phyloP scores from a whole-genome alignment of 2,113 vertebrate species.

The Chaetodon trifascialis region DNA sequence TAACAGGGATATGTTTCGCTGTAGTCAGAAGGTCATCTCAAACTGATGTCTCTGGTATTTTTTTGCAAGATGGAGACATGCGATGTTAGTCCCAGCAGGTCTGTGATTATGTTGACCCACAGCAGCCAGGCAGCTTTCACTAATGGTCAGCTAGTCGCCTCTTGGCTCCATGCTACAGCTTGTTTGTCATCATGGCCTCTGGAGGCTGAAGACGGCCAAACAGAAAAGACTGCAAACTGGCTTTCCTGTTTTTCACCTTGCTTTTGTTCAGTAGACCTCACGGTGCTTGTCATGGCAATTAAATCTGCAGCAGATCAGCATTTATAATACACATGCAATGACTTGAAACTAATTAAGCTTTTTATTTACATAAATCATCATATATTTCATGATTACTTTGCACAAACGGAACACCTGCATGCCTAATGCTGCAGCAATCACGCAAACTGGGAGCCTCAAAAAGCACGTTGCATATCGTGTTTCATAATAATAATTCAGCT shows the following conservation, averaged over 20 bases:
- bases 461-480: conserved; percentile 7
- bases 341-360: conserved; percentile 12
- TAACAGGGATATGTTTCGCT: conserved; percentile 31
- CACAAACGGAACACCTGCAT: conserved; percentile 12
- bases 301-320: background rate
- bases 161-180: conserved; percentile 12
- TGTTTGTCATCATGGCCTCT: conserved; percentile 27
- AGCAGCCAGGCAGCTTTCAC: conserved; percentile 32
- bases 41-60: conserved; percentile 17
- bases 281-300: background rate
- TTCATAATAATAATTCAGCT: conserved; percentile 5
- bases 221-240: background rate
- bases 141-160: conserved; percentile 33
- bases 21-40: conserved; percentile 44
- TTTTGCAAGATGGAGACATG: conserved; percentile 23
- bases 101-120: conserved; percentile 23
- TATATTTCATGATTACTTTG: background rate
- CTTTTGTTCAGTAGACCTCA: background rate
- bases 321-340: background rate
- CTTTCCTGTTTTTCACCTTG: background rate
- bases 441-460: background rate
- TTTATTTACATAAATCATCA: conserved; percentile 22
- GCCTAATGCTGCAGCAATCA: conserved; percentile 4
- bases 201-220: background rate
- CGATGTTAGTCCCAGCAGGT: background rate